A percentile compares a stretch with the other conserved stretches of the same genome.
Evolutionary conservation across 2,113 vertebrate genomes (phyloP).

Genomic region (Larimichthys polyactis): DNA sequence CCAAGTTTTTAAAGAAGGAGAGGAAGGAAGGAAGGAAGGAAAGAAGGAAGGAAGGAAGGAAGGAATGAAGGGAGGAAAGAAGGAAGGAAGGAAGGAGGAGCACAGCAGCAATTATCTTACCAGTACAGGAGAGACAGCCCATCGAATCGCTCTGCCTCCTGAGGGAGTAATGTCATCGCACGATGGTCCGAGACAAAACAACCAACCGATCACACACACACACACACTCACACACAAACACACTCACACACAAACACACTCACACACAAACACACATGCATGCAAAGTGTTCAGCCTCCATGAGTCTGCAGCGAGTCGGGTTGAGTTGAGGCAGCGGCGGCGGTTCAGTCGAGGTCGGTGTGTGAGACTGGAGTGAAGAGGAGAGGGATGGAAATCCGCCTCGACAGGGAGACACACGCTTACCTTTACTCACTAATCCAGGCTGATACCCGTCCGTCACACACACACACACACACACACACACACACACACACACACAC

Average conservation of each 20-base stretch:
- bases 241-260: background rate
- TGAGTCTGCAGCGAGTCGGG: slow-evolving; percentile 22
- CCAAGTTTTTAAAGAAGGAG: background rate
- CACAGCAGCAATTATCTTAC: slow-evolving; percentile 73
- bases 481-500: slow-evolving; percentile 1
- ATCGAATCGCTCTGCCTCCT: slow-evolving; percentile 86
- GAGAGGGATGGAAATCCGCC: slow-evolving; percentile 72
- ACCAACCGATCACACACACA: slow-evolving; percentile 25
- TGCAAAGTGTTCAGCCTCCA: slow-evolving; percentile 18
- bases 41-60: background rate
- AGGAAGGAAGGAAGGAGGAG: background rate
- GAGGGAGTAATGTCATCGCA: slow-evolving; percentile 86
- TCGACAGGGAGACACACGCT: slow-evolving; percentile 77
- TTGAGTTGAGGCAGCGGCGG: slow-evolving; percentile 12
- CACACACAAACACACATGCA: slow-evolving; percentile 19
- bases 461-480: slow-evolving; percentile 20
- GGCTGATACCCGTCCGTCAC: slow-evolving; percentile 68
- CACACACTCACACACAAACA: background rate
- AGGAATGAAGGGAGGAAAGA: background rate
- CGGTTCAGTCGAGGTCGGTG: slow-evolving; percentile 73
- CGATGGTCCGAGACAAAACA: slow-evolving; percentile 29
- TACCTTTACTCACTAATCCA: slow-evolving; percentile 87
- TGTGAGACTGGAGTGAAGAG: slow-evolving; percentile 69
- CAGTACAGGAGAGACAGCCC: slow-evolving; percentile 89
- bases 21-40: background rate